Evolutionary conservation across 1,140 invertebrate genomes (phyloP), one percentile per base, ranked within the genome.

Genomic region (Bactericera cockerelli): DNA sequence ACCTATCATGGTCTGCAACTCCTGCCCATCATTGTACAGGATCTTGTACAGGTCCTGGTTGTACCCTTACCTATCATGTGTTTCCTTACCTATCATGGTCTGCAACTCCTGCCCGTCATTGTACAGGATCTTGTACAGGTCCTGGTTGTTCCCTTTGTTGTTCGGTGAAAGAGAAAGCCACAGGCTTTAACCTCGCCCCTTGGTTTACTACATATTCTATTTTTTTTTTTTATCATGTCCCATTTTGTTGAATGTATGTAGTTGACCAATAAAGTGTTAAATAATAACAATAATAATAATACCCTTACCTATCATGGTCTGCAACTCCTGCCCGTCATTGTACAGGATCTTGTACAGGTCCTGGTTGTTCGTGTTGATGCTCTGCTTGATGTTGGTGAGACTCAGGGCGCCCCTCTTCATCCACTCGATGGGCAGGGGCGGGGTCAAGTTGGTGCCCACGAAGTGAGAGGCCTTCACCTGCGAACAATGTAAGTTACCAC

Each of bases 31-130:
- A 49, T 49, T 49, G 22, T 22, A 49, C 6, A 49, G 8, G 3
- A 49, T 49, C 42, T 49, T 49, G 22, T 49, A 6, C 42, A 4
- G 22, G 4, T 49, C 4, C 19, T 49, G n/a, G 22, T n/a, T 6
- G 3, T 49, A 4, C 22, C 22, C 19, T 8, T 49, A 49, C 19
- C 22, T 10, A 49, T 6, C 22, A 3, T 19, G 3, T 49, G 6
- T 22, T 49, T 49, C 8, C 42, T 49, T 49, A 49, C 42, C 42
- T 19, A 49, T 49, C 42, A 49, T 49, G 19, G 42, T 49, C 19
- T 49, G 42, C 42, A 49, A n/a, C 19, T 49, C 42, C 22, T 49
- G 42, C 19, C 42, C 42, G 19, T 49, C 42, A 49, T 49, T 49
- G 22, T 22, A 49, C 6, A 49, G 8, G 3, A 49, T 49, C 42